Conservation (phyloP, 37 sponge, comb jelly and placozoan species). For the Cliona cf. orientalis region DNA sequence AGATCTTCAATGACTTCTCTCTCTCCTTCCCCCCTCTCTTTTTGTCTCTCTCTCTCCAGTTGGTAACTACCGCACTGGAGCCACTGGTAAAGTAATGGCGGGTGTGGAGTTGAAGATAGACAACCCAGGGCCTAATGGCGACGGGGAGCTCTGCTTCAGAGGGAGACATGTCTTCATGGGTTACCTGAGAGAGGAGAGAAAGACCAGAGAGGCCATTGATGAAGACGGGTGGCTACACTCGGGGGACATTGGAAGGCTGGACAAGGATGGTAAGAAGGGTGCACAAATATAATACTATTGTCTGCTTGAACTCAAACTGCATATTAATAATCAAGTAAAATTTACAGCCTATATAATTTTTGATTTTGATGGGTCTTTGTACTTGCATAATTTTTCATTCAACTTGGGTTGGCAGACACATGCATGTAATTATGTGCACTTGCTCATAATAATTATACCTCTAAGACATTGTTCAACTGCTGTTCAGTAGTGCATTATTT, state of each 20-base stretch:
- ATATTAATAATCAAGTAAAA: too few relatives aligned
- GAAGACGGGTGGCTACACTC: slow-evolving; percentile 98
- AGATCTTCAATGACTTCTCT: too few relatives aligned
- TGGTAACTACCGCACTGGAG: slow-evolving; percentile 67
- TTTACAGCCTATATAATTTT: too few relatives aligned
- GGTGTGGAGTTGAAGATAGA: slow-evolving; percentile 90
- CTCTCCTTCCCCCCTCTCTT: not conserved
- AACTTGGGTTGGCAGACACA: too few relatives aligned
- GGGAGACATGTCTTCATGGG: slow-evolving; percentile 98
- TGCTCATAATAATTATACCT: too few relatives aligned
- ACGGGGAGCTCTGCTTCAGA: slow-evolving; percentile 80
- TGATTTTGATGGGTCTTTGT: too few relatives aligned
- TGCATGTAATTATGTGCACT: too few relatives aligned
- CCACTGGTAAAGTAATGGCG: slow-evolving; percentile 76
- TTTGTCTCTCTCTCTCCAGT: not conserved
- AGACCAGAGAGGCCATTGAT: slow-evolving; percentile 87
- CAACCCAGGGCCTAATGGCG: slow-evolving; percentile 64
- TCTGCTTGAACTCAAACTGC: too few relatives aligned
- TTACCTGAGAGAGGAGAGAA: slow-evolving; percentile 87
- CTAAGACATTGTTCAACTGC: not conserved
- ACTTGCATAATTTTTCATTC: too few relatives aligned
- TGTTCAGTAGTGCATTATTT: not conserved
- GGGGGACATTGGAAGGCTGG: slow-evolving; percentile 91
- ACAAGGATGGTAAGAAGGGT: slow-evolving; percentile 74
- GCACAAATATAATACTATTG: too few relatives aligned